Evolutionary conservation across 2,113 vertebrate genomes (phyloP).

Genomic region (Hippocampus zosterae): DNA sequence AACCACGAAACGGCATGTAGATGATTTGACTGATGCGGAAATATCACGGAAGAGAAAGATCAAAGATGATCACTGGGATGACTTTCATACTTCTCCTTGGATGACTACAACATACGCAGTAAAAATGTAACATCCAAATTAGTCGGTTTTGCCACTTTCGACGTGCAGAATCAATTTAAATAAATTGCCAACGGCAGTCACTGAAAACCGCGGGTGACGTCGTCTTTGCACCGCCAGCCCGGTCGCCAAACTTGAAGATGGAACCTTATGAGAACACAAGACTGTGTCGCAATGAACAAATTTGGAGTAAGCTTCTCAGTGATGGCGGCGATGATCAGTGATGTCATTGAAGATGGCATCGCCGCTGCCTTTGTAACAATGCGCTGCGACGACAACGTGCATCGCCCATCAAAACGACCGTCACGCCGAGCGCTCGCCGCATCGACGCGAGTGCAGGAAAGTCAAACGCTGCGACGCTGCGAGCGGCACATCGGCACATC

Average conservation of each 20-base stretch:
- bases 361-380: not conserved
- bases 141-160: not conserved
- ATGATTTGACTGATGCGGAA: not conserved
- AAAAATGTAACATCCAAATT: not conserved
- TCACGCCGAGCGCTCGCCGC: not conserved
- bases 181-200: no score
- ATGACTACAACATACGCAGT: not conserved
- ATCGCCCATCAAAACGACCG: not conserved
- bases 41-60: not conserved
- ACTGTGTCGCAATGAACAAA: not conserved
- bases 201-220: no score
- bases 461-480: not conserved
- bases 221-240: not conserved
- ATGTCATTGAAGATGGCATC: constrained; percentile 2
- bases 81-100: no score
- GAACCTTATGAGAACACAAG: not conserved
- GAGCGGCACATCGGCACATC: not conserved
- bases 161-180: no score
- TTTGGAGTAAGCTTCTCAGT: not conserved
- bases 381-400: not conserved
- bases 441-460: not conserved
- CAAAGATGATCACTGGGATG: no score
- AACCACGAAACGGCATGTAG: not conserved
- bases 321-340: not conserved
- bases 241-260: no score